Evolutionary conservation across 1,140 invertebrate genomes (phyloP), one percentile per base, ranked within the genome.

Genomic region (Heliconius hermathena): DNA sequence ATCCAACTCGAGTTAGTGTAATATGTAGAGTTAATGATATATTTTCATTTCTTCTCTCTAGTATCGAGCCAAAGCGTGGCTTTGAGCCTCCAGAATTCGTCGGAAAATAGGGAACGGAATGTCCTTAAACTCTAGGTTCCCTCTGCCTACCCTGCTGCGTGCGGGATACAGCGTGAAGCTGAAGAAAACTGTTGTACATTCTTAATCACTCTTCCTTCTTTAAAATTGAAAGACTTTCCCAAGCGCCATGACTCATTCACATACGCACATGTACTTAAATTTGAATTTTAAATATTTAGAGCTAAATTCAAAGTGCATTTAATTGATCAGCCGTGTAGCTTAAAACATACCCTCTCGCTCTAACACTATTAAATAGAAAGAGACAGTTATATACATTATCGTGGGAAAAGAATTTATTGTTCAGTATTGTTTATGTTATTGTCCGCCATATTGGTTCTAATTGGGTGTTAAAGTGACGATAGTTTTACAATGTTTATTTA

Each of bases 391-490:
- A 57, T 4, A 8, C 57, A 22, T 11, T 46, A 6, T 13, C 81
- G 82, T 83, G 82, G 82, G 82, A 83, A 83, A 79, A 77, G 77
- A 82, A 77, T 77, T 82, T 81, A 81, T 78, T 81, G 71, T 76
- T 81, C 57, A n/a, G 73, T 82, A 82, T 83, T 83, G 82, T 83
- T 83, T 83, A 83, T 83, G 74, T 78, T 81, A 83, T 80, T 81
- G 79, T 76, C 81, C 71, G 77, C 81, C 82, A 83, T 83, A 83
- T 81, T 81, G 77, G 8, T 81, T 80, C 73, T 83, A 81, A 83
- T 83, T 83, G 71, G 79, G 79, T 81, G 79, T 71, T 77, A 79
- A 76, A 73, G 77, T 52, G 81, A 73, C 71, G 81, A 82, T 70
- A 74, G 18, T 18, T 80, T 76, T 76, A 80, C 26, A 33, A 36